phyloP scores from a whole-genome alignment of 2,888 invertebrate species.

The Tipula vernalis region DNA sequence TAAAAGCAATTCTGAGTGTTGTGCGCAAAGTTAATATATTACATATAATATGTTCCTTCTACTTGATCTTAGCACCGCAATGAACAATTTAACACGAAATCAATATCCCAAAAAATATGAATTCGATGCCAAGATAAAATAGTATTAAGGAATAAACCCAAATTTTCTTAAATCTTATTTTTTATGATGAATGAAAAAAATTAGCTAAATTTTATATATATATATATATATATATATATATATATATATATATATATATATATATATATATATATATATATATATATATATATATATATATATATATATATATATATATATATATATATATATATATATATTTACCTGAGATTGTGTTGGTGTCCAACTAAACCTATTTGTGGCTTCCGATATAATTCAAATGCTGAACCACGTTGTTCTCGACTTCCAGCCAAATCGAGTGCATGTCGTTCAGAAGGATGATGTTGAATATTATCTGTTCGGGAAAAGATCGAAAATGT shows the following conservation, averaged over 20 bases:
- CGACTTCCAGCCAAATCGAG: constrained; percentile 68
- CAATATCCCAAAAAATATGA: background rate
- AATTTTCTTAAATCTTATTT: background rate
- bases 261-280: no score
- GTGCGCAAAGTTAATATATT: constrained; percentile 9
- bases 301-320: no score
- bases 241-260: no score
- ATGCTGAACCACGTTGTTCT: constrained; percentile 88
- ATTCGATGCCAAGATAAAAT: background rate
- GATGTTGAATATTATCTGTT: constrained; percentile 23
- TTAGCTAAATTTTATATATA: background rate
- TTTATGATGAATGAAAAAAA: background rate
- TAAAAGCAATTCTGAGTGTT: constrained; percentile 10
- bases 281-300: no score
- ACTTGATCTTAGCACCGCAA: background rate
- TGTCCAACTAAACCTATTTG: constrained; percentile 43
- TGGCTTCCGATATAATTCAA: constrained; percentile 86
- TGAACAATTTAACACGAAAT: background rate
- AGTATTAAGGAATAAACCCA: background rate
- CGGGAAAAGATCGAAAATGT: background rate
- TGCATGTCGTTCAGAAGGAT: constrained; percentile 33
- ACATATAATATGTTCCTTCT: background rate
- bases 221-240: no score
- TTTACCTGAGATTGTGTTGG: constrained; percentile 70
- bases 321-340: no score